Percentiles rank a stretch among this genome's conserved stretches.
These are phyloP conservation scores for Mesitornis unicolor DNA, from an alignment of 2,113 vertebrate genomes.

Conservation along the genomic window DNA sequence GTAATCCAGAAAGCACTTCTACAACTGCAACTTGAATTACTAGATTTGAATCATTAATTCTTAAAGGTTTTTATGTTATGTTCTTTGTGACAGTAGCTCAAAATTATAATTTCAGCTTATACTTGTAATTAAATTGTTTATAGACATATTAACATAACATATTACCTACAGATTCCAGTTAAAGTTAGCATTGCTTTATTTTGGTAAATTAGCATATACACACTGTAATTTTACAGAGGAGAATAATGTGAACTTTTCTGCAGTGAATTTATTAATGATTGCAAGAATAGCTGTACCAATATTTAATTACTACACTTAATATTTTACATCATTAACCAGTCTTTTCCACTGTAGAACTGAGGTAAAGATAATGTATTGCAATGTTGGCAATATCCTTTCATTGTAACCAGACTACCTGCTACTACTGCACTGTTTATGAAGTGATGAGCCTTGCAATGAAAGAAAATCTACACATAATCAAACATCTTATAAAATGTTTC, in stretches of 20 bases:
- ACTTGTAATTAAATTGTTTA: not conserved
- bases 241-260: not conserved
- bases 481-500: not conserved
- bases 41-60: not conserved
- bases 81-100: not conserved
- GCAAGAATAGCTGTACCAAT: constrained; percentile 3
- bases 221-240: accelerated
- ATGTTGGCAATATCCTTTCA: constrained; percentile 3
- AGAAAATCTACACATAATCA: not conserved
- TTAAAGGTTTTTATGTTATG: not conserved
- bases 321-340: constrained; percentile 42
- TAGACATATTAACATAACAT: not conserved
- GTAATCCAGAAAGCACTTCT: not conserved
- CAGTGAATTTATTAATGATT: constrained; percentile 3
- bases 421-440: constrained; percentile 27
- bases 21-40: not conserved
- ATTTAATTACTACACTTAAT: not conserved
- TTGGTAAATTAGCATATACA: not conserved
- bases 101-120: not conserved
- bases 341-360: constrained; percentile 28
- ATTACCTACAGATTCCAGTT: not conserved
- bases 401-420: not conserved
- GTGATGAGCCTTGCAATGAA: not conserved
- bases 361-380: not conserved
- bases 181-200: not conserved